Base-by-base conservation (phyloP, 1,140 invertebrate species). In the Macrobrachium nipponense region DNA sequence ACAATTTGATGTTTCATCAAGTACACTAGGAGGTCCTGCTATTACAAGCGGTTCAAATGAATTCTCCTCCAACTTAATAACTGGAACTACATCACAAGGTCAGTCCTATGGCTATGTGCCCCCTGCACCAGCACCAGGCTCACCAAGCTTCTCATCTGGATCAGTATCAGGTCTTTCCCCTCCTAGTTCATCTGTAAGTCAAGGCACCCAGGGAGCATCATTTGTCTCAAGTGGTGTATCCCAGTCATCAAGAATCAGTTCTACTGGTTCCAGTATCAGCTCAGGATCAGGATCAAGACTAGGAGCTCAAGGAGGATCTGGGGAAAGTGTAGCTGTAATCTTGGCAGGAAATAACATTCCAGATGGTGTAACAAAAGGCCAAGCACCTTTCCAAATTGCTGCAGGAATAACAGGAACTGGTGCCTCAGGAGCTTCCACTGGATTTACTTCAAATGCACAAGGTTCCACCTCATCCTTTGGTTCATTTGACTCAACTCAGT, bases 381-480 rank as follows among this genome's bases (percentile, higher is more conserved):
- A 70, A 43, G 68, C 68, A 70, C 23, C 68, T 43, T 70, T 70
- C 68, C 68, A 70, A 43, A 43, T 70, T 70, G 20, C 18, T 15
- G n/a, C 23, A 70, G 68, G 6, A 15, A 15, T 23, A 27, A 10
- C 23, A 27, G 51, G 51, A 51, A 70, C 23, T 70, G 20, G 12
- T 20, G 18, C 20, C 18, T 70, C 68, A 27, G 68, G 68, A 6
- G 20, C 4, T 70, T 36, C 68, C 36, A 27, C 68, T 36, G 68
- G 23, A 70, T n/a, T 27, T 43, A 27, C 17, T 0, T 14, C 17
- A 70, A 14, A 23, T 70, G 36, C 5, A 23, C 36, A 23, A 27
- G 68, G 20, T 27, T 70, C 68, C 23, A 27, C 23, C 20, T 70
- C 36, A 15, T 70, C 68, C 20, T 70, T 43, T 70, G 68, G 36